Evolutionary conservation across 2,113 vertebrate genomes (phyloP).

Genomic region (Mus spicilegus): DNA sequence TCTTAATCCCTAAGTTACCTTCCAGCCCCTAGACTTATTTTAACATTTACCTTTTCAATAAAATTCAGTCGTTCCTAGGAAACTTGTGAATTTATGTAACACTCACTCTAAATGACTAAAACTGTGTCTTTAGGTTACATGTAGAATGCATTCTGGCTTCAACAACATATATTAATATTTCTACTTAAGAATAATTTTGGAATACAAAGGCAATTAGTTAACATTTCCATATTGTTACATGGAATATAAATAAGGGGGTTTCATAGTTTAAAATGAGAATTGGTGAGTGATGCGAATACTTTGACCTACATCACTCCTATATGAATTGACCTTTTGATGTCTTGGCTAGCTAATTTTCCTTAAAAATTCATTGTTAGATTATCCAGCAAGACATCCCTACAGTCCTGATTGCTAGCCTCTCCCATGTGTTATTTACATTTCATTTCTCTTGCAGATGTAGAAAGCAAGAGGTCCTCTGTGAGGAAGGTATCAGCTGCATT

Average conservation of each 20-base stretch:
- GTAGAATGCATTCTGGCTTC: neutral
- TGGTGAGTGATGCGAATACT: neutral
- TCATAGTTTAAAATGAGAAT: neutral
- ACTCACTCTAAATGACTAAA: neutral
- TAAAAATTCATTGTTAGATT: neutral
- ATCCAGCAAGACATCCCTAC: neutral
- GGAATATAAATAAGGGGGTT: neutral
- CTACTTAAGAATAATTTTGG: neutral
- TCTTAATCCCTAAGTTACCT: neutral
- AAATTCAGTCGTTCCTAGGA: neutral
- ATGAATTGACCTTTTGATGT: neutral
- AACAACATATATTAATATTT: neutral
- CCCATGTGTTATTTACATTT: neutral
- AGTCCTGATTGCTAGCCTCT: neutral
- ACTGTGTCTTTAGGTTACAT: neutral
- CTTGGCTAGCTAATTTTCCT: conserved; percentile 8
- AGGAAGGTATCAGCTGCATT: neutral
- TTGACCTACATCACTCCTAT: neutral
- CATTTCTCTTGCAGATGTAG: neutral
- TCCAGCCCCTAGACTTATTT: neutral
- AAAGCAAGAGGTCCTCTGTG: neutral
- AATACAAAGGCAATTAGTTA: neutral
- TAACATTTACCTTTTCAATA: neutral
- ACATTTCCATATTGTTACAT: neutral
- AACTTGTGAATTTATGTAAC: neutral